A percentile compares a stretch with the other conserved stretches of the same genome.
Evolutionary conservation across 2,888 invertebrate genomes (phyloP).

Genomic region (Drosophila mimetica): DNA sequence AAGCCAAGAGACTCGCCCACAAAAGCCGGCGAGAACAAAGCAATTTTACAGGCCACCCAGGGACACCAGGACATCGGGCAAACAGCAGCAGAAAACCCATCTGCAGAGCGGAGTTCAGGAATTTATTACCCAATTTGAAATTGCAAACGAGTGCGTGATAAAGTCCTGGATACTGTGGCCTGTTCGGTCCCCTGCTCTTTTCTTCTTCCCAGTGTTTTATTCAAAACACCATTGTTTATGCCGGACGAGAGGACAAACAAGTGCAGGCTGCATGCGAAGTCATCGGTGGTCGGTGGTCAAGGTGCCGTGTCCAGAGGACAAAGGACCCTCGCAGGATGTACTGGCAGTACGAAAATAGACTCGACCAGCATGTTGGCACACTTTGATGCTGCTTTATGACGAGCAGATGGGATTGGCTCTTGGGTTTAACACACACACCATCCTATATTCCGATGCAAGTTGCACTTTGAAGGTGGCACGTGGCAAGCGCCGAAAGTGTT

Average conservation of each 20-base stretch:
- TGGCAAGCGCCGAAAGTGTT: slow-evolving; percentile 58
- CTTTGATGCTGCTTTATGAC: slow-evolving; percentile 49
- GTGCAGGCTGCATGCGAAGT: slow-evolving; percentile 47
- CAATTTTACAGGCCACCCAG: slow-evolving; percentile 63
- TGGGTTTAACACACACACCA: not conserved
- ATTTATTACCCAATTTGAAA: slow-evolving; percentile 82
- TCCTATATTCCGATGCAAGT: slow-evolving; percentile 18
- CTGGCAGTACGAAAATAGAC: slow-evolving; percentile 1
- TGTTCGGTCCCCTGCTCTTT: slow-evolving; percentile 2
- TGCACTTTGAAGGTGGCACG: slow-evolving; percentile 51
- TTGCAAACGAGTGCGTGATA: slow-evolving; percentile 81
- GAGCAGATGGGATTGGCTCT: slow-evolving; percentile 40
- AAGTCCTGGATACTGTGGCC: slow-evolving; percentile 54
- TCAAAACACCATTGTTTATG: slow-evolving; percentile 68
- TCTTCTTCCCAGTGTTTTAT: slow-evolving; percentile 56
- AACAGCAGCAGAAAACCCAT: slow-evolving; percentile 14
- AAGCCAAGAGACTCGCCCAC: slow-evolving; percentile 7
- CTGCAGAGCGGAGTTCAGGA: slow-evolving; percentile 57
- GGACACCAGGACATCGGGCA: slow-evolving; percentile 5
- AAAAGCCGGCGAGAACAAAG: slow-evolving; percentile 61
- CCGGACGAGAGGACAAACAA: slow-evolving; percentile 36
- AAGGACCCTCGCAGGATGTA: slow-evolving; percentile 8
- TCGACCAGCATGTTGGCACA: slow-evolving; percentile 15
- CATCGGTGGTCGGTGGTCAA: slow-evolving; percentile 51
- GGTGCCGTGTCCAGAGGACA: slow-evolving; percentile 26